Evolutionary conservation across 2,113 vertebrate species (phyloP).

Genomic region (Chionomys nivalis): DNA sequence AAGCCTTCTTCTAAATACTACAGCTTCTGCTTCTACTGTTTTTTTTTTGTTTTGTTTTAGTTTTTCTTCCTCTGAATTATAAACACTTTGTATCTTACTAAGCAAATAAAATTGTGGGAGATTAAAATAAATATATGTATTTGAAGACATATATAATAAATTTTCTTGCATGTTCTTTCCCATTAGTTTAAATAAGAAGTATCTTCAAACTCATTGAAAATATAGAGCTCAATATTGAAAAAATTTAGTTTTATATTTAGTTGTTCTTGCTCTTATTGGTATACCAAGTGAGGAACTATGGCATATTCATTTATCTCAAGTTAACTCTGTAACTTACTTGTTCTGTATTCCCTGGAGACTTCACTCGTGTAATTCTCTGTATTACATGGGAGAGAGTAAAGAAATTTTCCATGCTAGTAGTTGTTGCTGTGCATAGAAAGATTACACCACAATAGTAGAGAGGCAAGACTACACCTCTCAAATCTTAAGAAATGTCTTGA

Average conservation of each 20-base stretch:
- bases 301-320: neutral
- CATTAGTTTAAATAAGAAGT: neutral
- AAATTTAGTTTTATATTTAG: neutral
- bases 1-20: neutral
- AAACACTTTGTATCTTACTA: neutral
- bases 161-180: neutral
- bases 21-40: neutral
- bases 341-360: fast-evolving
- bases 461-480: neutral
- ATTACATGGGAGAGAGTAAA: neutral
- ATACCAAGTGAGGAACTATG: neutral
- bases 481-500: neutral
- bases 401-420: too few species aligned
- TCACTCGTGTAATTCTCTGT: neutral
- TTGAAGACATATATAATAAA: neutral
- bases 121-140: neutral
- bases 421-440: neutral
- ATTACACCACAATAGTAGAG: fast-evolving
- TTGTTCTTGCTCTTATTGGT: neutral
- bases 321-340: neutral
- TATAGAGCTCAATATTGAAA: neutral
- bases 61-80: neutral
- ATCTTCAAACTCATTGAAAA: neutral
- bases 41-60: neutral
- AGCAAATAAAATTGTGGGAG: neutral